Conservation (phyloP, 2,888 invertebrate species). For the Leptinotarsa haldemani region DNA sequence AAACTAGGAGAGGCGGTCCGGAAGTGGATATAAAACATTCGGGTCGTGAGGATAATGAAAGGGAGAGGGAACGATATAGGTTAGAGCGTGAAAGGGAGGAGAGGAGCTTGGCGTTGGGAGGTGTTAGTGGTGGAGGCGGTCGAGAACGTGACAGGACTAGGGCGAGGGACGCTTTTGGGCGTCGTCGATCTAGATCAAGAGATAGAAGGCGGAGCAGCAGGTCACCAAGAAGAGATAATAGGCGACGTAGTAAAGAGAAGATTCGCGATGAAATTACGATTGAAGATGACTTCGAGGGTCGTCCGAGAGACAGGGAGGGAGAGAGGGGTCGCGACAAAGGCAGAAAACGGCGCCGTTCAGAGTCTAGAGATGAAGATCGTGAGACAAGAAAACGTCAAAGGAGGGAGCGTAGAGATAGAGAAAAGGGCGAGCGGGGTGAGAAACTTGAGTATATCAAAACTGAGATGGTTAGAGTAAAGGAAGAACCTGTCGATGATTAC, state of each 20-base stretch:
- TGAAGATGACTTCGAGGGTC: conserved; percentile 65
- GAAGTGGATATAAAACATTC: conserved; percentile 98
- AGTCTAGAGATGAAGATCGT: conserved; percentile 67
- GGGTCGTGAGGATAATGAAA: conserved; percentile 92
- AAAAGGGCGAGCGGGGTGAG: conserved; percentile 68
- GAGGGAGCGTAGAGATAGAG: conserved; percentile 69
- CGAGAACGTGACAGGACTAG: conserved; percentile 48
- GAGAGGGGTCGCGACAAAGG: conserved; percentile 73
- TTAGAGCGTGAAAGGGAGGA: conserved; percentile 68
- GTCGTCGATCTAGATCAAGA: conserved; percentile 62
- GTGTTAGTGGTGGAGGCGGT: conserved; percentile 52
- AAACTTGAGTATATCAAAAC: conserved; percentile 66
- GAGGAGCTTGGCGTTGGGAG: neutral
- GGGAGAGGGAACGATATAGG: conserved; percentile 84
- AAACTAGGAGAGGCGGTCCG: conserved; percentile 94
- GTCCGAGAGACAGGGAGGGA: conserved; percentile 63
- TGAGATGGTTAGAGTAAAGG: conserved; percentile 81
- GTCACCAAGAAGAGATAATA: conserved; percentile 69
- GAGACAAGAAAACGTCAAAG: conserved; percentile 75
- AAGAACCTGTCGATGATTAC: conserved; percentile 86
- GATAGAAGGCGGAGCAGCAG: conserved; percentile 62
- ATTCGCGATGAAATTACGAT: conserved; percentile 66
- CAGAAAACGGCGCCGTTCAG: conserved; percentile 68
- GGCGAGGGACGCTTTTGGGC: neutral
- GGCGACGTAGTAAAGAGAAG: conserved; percentile 70